Evolutionary conservation across 2,797 vertebrate species (phyloP).

Genomic region (Hybognathus amarus): DNA sequence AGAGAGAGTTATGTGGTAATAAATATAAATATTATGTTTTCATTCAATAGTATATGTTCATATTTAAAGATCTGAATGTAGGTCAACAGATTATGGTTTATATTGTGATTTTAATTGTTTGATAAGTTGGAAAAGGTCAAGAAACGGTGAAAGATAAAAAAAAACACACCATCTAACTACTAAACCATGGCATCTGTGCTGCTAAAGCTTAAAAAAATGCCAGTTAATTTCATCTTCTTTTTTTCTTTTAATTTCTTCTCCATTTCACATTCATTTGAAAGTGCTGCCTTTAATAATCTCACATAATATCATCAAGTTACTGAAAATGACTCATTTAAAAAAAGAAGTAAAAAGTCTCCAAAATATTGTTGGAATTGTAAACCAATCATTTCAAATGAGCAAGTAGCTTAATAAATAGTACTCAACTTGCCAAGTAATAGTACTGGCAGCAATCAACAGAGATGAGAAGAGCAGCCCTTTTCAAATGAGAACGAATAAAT

Average conservation of each 20-base stretch:
- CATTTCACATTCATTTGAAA: conserved; percentile 15
- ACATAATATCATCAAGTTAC: conserved; percentile 7
- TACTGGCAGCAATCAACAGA: neutral
- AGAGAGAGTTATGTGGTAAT: too few species aligned
- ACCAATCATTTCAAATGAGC: conserved; percentile 10
- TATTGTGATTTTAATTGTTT: too few species aligned
- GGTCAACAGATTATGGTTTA: too few species aligned
- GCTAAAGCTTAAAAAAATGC: too few species aligned
- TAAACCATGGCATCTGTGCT: too few species aligned
- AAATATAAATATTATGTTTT: neutral
- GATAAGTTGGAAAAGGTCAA: too few species aligned
- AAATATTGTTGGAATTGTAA: neutral
- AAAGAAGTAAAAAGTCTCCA: neutral
- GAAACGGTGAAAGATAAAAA: too few species aligned
- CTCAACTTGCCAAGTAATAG: neutral
- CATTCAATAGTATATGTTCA: neutral
- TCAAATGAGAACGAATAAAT: conserved; percentile 24
- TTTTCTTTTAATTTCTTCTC: conserved; percentile 5
- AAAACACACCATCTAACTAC: too few species aligned
- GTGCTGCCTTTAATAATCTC: conserved; percentile 10
- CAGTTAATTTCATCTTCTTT: too few species aligned
- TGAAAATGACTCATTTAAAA: neutral
- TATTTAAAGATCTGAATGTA: too few species aligned
- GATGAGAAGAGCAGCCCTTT: conserved; percentile 2
- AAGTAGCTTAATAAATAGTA: neutral